Base-by-base conservation (phyloP, 1,140 invertebrate species). In the Trachelipus rathkii region DNA sequence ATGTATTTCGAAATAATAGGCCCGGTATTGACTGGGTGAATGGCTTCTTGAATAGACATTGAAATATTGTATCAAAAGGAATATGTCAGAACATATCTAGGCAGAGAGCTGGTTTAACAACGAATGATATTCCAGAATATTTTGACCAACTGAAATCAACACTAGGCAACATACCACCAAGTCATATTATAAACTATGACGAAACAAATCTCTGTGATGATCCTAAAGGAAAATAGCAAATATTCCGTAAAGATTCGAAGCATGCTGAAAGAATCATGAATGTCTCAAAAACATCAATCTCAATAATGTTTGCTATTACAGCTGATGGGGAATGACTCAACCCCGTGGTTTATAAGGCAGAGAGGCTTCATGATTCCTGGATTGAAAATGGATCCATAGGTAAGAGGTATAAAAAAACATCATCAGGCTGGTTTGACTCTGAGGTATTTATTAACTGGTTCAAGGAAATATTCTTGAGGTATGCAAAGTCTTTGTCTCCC, bases 191-290 rank as follows among this genome's bases (percentile, higher is more conserved):
- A 69, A 85, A 85, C 77, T 86, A 85, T 77, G 85, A 85, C 78
- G 85, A 86, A 79, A 86, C 85, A 9, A 86, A 86, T 78, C 53
- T 87, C 0, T 80, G 77, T 10, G 85, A 86, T 83, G 84, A 86
- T 77, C 85, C 84, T 10, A 84, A 84, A 21, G 80, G 74, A n/a
- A 83, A 82, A 68, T 85, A 83, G 81, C 74, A 83, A 19, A 78
- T 85, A 13, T 76, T 83, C 76, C 80, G 81, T 72, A 77, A 84
- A 68, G 83, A 84, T 46, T 69, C 50, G 24, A 84, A 84, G 76
- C 83, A 85, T 81, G 80, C 84, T 23, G 84, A 86, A 78, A 79
- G 79, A 66, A 80, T 85, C 23, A 81, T 83, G 15, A 83, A 86
- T 75, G 71, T 66, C 46, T 78, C 83, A 33, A 86, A 85, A 82